phyloP scores from a whole-genome alignment of 1,140 invertebrate genomes.

The Brachionus koreanus region DNA sequence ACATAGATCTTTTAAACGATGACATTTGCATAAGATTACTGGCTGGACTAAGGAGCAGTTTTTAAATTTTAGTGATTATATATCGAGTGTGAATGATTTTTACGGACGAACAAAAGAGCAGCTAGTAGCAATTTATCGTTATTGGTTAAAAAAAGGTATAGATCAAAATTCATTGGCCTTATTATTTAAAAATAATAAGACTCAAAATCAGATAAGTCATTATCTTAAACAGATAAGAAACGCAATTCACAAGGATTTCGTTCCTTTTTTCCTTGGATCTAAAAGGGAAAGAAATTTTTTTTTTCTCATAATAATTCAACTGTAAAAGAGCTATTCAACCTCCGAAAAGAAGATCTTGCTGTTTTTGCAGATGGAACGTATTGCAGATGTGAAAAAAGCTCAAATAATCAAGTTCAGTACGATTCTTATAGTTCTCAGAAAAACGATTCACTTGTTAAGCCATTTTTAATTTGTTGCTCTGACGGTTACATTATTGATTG shows the following conservation, averaged over 20 bases:
- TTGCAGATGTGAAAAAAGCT: slow-evolving; percentile 4
- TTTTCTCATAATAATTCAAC: neutral
- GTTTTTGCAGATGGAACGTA: neutral
- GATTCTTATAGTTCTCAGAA: neutral
- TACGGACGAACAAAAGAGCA: neutral
- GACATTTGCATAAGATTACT: neutral
- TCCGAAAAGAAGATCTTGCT: neutral
- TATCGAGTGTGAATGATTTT: neutral
- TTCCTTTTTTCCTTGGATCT: neutral
- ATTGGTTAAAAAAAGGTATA: neutral
- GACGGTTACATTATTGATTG: slow-evolving; percentile 6
- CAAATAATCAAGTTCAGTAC: slow-evolving; percentile 26
- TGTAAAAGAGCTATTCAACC: neutral
- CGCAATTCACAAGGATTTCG: neutral
- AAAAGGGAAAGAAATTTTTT: slow-evolving; percentile 28
- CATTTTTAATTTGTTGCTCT: neutral
- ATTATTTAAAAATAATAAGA: neutral
- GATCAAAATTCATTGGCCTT: neutral
- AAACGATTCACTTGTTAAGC: neutral
- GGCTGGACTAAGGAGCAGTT: neutral
- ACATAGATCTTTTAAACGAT: neutral
- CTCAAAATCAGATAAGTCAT: neutral
- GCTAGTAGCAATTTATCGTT: neutral
- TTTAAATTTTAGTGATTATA: neutral
- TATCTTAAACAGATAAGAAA: neutral